Conservation (phyloP, 2,888 invertebrate genomes). For the Blastobasis lacticolella region DNA sequence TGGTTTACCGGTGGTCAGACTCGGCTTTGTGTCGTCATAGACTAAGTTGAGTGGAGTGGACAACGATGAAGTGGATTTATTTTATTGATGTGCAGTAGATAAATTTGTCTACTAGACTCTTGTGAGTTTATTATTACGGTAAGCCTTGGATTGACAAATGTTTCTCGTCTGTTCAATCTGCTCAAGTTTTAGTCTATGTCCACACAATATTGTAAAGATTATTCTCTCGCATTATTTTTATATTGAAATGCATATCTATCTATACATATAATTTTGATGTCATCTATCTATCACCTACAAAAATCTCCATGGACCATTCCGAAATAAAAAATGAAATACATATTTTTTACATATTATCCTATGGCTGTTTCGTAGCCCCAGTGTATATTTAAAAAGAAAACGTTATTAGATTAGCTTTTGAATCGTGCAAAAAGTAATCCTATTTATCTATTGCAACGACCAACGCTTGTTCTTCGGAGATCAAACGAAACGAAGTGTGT, state of each 20-base stretch:
- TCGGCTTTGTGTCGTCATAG: conserved; percentile 14
- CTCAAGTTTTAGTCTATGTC: neutral
- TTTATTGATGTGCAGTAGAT: too few relatives aligned
- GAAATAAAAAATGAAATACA: conserved; percentile 7
- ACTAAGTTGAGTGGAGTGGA: neutral
- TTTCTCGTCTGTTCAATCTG: neutral
- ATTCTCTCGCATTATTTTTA: conserved; percentile 21
- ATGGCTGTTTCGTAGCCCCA: conserved; percentile 21
- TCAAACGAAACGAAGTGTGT: too few relatives aligned
- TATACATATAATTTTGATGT: conserved; percentile 11
- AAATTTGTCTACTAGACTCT: too few relatives aligned
- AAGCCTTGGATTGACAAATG: neutral
- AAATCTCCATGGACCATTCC: conserved; percentile 24
- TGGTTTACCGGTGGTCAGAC: conserved; percentile 59
- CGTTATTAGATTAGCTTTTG: conserved; percentile 8
- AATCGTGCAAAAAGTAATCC: too few relatives aligned
- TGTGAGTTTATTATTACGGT: conserved; percentile 2
- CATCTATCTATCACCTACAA: conserved; percentile 1
- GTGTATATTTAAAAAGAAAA: conserved; percentile 5
- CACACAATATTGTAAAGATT: neutral
- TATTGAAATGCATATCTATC: conserved; percentile 28
- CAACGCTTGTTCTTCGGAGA: conserved; percentile 3
- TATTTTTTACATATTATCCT: conserved; percentile 26
- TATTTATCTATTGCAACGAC: conserved; percentile 5
- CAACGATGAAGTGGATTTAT: too few relatives aligned